phyloP scores from a whole-genome alignment of 1,140 invertebrate genomes.

The Geopemphigus sp. region DNA sequence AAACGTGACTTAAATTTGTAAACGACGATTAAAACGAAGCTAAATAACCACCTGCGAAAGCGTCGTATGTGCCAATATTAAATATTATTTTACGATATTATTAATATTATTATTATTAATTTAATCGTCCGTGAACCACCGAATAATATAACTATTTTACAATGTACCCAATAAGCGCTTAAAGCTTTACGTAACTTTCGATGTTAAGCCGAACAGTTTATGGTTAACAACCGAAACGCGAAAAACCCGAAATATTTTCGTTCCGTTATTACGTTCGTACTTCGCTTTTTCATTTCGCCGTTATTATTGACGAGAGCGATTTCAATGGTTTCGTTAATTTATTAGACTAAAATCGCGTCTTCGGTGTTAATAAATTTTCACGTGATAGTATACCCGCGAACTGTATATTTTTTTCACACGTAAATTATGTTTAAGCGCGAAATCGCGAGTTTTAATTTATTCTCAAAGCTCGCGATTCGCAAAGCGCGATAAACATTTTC shows the following conservation, averaged over 20 bases:
- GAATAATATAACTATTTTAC: neutral
- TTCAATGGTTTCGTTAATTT: too few relatives aligned
- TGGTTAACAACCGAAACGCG: too few relatives aligned
- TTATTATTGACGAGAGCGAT: too few relatives aligned
- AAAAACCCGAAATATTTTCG: too few relatives aligned
- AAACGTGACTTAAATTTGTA: conserved; percentile 31
- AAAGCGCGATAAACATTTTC: neutral
- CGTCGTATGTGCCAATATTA: neutral
- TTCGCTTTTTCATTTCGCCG: too few relatives aligned
- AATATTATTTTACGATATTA: neutral
- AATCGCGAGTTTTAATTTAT: conserved; percentile 8
- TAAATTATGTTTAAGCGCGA: neutral
- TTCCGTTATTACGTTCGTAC: too few relatives aligned
- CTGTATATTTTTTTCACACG: neutral
- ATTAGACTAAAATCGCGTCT: neutral
- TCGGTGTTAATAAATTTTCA: neutral
- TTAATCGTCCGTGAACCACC: neutral
- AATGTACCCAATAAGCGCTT: neutral
- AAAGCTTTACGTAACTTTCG: too few relatives aligned
- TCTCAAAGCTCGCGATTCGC: neutral
- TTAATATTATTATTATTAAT: too few relatives aligned
- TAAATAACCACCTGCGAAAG: neutral
- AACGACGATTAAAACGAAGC: conserved; percentile 19
- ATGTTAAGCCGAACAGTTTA: too few relatives aligned
- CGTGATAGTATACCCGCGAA: neutral